phyloP scores from a whole-genome alignment of 2,113 vertebrate genomes.

The Oxyura jamaicensis region DNA sequence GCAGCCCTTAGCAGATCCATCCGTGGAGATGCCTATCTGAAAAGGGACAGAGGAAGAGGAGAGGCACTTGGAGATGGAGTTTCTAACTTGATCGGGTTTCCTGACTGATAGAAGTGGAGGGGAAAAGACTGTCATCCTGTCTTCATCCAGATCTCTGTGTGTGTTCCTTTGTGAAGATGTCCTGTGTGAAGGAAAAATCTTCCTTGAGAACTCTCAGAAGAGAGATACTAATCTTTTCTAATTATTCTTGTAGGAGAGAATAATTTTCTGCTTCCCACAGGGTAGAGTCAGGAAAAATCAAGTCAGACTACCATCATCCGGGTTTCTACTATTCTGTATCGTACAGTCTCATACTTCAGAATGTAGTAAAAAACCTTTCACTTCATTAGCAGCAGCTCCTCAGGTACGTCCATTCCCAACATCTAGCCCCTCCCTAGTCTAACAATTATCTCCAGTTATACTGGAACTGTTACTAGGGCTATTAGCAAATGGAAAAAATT shows the following conservation, averaged over 20 bases:
- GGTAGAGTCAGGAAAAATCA: background rate
- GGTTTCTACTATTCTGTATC: background rate
- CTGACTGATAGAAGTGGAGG: background rate
- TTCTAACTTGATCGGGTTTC: background rate
- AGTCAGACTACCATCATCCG: background rate
- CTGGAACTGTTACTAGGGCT: background rate
- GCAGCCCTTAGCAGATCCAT: background rate
- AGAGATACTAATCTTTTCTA: conserved; percentile 45
- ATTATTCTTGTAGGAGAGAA: conserved; percentile 17
- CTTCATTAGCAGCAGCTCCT: background rate
- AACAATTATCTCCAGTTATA: background rate
- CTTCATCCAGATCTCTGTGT: background rate
- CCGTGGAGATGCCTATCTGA: background rate
- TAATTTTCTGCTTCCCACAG: conserved; percentile 21
- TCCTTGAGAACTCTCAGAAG: conserved; percentile 18
- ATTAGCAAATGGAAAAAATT: background rate
- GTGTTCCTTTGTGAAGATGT: conserved; percentile 48
- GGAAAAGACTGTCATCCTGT: background rate
- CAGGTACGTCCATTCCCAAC: background rate
- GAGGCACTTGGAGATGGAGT: background rate
- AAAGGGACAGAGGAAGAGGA: background rate
- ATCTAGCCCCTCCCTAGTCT: background rate
- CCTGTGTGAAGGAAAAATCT: conserved; percentile 29
- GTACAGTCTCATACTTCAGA: background rate
- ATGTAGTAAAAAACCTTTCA: background rate